phyloP scores from a whole-genome alignment of 2,888 invertebrate species.

The Ariolimax columbianus region DNA sequence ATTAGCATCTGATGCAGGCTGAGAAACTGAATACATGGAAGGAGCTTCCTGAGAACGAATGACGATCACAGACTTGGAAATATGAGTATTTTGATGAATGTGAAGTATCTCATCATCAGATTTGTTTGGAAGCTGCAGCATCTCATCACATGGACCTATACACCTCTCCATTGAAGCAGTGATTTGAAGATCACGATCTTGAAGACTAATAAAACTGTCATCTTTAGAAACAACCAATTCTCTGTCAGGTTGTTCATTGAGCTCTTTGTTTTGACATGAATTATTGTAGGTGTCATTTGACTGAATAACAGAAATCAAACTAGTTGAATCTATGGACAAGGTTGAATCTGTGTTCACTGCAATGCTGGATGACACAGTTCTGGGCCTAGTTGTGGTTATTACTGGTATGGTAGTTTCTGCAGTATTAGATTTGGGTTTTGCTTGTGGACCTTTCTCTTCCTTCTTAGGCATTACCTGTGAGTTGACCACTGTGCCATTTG shows the following conservation, averaged over 20 bases:
- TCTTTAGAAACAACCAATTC: neutral
- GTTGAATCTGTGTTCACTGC: constrained; percentile 26
- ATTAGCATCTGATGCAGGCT: neutral
- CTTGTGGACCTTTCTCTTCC: constrained; percentile 34
- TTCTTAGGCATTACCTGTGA: constrained; percentile 48
- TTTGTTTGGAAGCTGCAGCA: too few relatives aligned
- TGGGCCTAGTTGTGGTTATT: neutral
- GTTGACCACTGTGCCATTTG: constrained; percentile 46
- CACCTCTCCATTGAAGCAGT: neutral
- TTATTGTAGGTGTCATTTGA: neutral
- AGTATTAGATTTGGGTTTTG: constrained; percentile 10
- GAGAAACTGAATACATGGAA: neutral
- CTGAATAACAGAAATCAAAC: neutral
- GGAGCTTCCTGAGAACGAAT: neutral
- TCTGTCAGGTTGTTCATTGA: neutral
- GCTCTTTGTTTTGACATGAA: neutral
- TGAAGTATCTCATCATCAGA: neutral
- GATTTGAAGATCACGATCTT: neutral
- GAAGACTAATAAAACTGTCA: neutral
- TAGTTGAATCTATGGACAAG: neutral
- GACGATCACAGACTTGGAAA: neutral
- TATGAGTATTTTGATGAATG: neutral
- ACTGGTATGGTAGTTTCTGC: constrained; percentile 4
- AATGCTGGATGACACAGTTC: constrained; percentile 8
- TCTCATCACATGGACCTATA: too few relatives aligned